phyloP scores from a whole-genome alignment of 2,113 vertebrate species.

The Collichthys lucidus region DNA sequence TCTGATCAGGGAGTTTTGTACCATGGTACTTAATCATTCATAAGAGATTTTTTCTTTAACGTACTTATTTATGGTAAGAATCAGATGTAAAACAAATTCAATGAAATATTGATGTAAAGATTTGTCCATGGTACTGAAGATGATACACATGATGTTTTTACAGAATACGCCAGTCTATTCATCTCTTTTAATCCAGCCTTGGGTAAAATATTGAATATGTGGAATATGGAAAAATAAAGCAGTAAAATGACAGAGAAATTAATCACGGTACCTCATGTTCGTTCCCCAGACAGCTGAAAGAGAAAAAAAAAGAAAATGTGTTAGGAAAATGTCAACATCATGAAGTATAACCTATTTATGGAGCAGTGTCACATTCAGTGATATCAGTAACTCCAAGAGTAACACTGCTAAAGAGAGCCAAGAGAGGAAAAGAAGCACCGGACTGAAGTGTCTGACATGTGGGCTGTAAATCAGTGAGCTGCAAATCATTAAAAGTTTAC shows the following conservation, averaged over 20 bases:
- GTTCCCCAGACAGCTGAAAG: constrained; percentile 86
- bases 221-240: not conserved
- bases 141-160: not conserved
- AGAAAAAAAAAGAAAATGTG: constrained; percentile 33
- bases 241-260: not conserved
- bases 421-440: not conserved
- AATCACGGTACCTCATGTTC: constrained; percentile 83
- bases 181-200: not conserved
- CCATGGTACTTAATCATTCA: not conserved
- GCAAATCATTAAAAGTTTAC: not conserved
- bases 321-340: constrained; percentile 15
- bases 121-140: no score
- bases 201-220: not conserved
- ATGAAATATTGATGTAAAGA: not conserved
- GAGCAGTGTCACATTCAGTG: not conserved
- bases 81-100: no score
- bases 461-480: not conserved
- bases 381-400: not conserved
- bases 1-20: not conserved
- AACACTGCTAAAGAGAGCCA: not conserved
- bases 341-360: not conserved
- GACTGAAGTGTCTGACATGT: not conserved
- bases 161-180: not conserved
- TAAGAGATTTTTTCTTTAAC: no score
- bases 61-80: no score